Base-by-base conservation (phyloP, 2,888 invertebrate genomes). In the Stegophylla sp. region DNA sequence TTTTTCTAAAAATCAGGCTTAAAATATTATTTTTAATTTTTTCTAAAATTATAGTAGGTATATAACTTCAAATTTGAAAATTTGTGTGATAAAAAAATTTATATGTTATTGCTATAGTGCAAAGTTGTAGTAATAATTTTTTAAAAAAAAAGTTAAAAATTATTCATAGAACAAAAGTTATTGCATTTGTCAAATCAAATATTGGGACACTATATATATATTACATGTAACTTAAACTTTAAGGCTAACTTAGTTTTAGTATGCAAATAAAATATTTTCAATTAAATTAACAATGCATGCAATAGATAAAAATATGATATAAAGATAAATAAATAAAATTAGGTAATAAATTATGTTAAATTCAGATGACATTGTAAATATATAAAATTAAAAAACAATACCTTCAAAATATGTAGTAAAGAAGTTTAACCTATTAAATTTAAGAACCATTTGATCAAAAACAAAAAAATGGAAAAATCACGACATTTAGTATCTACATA, bases 361-460 rank as follows among this genome's bases (percentile, higher is more conserved):
- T 41, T 41, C 1, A 53, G 9, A 15, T n/a, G 51, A 51, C 20
- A 63, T 63, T 51, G 20, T 51, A 74, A 66, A 76, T 7, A 64
- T 66, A 76, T 53, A 53, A 76, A 53, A 53, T 53, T 43, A 53
- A 53, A 66, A 12, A 69, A 45, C 26, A 48, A 66, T 64, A 75
- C 53, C 23, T 48, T 74, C 48, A 76, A 53, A 26, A 66, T 75
- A 66, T 53, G 23, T 53, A 66, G 12, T 23, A 23, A 41, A 48
- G 9, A 69, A 64, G 23, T 66, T 26, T 45, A 67, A 76, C 41
- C 41, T 64, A 75, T 76, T 76, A 43, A 26, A 66, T 66, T 66
- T 66, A 10, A 17, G 13, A 75, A 64, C 41, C 7, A 53, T 53
- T 76, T 53, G 41, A 53, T 76, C 41, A 75, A 64, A 64, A 53